phyloP scores from a whole-genome alignment of 2,113 vertebrate species.

The Malaclemys terrapin region DNA sequence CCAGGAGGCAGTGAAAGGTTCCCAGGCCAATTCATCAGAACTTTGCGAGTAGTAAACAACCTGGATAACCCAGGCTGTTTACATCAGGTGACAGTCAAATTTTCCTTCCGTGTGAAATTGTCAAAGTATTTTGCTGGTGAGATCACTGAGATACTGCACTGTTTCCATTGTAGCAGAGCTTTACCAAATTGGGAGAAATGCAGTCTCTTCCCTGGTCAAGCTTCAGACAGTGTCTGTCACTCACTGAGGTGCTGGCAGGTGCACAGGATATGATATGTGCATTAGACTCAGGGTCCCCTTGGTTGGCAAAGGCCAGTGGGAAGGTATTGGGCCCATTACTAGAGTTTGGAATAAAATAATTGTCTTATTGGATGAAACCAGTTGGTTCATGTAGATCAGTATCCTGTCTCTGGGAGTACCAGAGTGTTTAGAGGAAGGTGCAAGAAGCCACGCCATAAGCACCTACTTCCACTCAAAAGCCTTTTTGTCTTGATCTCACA shows the following conservation, averaged over 20 bases:
- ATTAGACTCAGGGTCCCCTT: not conserved
- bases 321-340: fast-evolving
- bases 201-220: not conserved
- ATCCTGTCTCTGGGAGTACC: fast-evolving
- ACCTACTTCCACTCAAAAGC: not conserved
- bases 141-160: not conserved
- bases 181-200: not conserved
- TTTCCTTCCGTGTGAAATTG: not conserved
- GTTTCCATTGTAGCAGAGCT: not conserved
- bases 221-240: not conserved
- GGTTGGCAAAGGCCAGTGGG: not conserved
- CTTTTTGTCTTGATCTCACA: not conserved
- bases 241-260: not conserved
- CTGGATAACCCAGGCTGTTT: not conserved
- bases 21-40: not conserved
- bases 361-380: not conserved
- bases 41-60: not conserved
- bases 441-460: fast-evolving
- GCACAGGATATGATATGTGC: not conserved
- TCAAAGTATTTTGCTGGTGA: not conserved
- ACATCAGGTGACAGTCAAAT: not conserved
- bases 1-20: not conserved
- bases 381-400: not conserved
- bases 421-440: not conserved
- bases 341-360: not conserved